Conservation (phyloP, 2,888 invertebrate genomes). For the Eustalomyia histrio region DNA sequence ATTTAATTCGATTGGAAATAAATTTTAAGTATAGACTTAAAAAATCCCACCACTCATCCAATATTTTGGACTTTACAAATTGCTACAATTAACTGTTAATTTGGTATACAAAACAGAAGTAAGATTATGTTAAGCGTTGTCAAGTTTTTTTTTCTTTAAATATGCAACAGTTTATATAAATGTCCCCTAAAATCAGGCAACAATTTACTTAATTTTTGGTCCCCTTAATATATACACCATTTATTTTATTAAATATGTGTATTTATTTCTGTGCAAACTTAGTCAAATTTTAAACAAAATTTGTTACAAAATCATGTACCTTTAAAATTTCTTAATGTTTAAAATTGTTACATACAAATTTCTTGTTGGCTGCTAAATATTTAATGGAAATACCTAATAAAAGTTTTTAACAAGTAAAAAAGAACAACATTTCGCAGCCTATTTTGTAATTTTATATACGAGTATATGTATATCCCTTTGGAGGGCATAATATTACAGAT, state of each 20-base stretch:
- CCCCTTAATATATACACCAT: slow-evolving; percentile 36
- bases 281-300: background rate
- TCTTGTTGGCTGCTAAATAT: slow-evolving; percentile 44
- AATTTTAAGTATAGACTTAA: too few species aligned
- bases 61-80: too few species aligned
- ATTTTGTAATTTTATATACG: slow-evolving; percentile 35
- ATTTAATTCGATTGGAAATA: too few species aligned
- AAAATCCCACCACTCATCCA: too few species aligned
- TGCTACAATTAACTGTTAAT: too few species aligned
- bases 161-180: too few species aligned
- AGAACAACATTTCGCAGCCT: slow-evolving; percentile 20
- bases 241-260: background rate
- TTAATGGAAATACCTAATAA: slow-evolving; percentile 41
- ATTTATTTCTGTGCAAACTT: too few species aligned
- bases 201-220: slow-evolving; percentile 19
- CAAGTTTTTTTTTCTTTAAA: too few species aligned
- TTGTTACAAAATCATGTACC: background rate
- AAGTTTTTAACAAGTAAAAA: slow-evolving; percentile 13
- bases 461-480: slow-evolving; percentile 43
- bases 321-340: slow-evolving; percentile 29
- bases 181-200: slow-evolving; percentile 1
- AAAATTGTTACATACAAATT: slow-evolving; percentile 8
- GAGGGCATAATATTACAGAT: slow-evolving; percentile 1
- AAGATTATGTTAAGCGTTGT: too few species aligned
- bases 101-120: too few species aligned